phyloP scores from a whole-genome alignment of 2,797 vertebrate species.

The Myotis pilosus region DNA sequence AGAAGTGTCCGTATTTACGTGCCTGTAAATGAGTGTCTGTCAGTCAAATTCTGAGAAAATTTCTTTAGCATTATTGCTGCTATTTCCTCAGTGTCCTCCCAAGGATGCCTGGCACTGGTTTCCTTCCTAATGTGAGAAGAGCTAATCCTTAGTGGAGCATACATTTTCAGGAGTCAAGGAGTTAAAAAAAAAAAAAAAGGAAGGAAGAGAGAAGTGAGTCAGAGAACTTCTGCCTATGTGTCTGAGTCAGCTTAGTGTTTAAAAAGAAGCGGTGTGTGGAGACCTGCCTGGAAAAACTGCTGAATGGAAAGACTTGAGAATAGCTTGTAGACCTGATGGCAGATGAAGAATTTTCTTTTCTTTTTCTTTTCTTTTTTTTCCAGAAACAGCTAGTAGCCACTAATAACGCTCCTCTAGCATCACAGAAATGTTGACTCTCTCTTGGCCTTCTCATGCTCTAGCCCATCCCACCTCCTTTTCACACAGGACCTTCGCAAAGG shows the following conservation, averaged over 20 bases:
- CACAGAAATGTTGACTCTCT: conserved; percentile 51
- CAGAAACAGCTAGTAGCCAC: conserved; percentile 44
- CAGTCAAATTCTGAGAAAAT: not conserved
- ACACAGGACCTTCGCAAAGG: not conserved
- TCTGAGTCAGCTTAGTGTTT: conserved; percentile 81
- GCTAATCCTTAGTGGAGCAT: not conserved
- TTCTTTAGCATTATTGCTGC: not conserved
- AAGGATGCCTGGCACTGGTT: not conserved
- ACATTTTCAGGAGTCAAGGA: not conserved
- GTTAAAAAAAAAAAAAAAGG: conserved; percentile 25
- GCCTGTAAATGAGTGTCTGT: not conserved
- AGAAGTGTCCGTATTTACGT: not conserved
- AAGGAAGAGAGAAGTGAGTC: conserved; percentile 78
- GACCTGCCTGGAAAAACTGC: conserved; percentile 80
- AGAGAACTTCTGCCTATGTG: conserved; percentile 75
- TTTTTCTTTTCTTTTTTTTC: conserved; percentile 35
- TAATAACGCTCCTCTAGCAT: conserved; percentile 51
- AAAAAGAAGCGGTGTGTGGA: conserved; percentile 59
- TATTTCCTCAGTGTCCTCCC: not conserved
- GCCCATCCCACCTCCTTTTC: not conserved
- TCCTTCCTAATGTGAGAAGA: not conserved
- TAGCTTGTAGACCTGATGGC: conserved; percentile 38
- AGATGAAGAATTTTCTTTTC: conserved; percentile 51
- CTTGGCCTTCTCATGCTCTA: not conserved
- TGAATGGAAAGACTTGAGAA: conserved; percentile 82